Evolutionary conservation across 2,113 vertebrate species (phyloP).

Genomic region (Upupa epops): DNA sequence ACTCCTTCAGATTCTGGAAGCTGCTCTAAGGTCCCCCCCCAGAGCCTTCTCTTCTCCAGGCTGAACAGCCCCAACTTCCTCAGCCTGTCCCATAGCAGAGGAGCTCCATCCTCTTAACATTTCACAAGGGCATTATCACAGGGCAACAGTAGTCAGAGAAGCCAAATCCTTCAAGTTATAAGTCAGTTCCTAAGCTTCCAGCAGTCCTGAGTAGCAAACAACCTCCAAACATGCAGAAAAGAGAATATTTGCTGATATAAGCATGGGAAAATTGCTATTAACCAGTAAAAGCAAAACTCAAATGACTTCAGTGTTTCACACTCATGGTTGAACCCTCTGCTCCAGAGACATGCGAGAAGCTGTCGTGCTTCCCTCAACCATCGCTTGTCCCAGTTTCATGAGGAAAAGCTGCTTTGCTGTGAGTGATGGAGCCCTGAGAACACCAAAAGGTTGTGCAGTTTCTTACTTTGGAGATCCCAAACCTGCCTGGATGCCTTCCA

Average conservation of each 20-base stretch:
- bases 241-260: neutral
- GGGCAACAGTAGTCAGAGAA: neutral
- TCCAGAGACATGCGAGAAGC: neutral
- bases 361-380: neutral
- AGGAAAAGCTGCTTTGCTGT: no score
- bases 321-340: neutral
- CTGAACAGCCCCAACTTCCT: no score
- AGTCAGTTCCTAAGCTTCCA: neutral
- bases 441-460: no score
- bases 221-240: neutral
- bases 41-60: no score
- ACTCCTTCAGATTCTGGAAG: no score
- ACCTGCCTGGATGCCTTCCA: no score
- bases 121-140: neutral
- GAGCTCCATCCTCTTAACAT: no score
- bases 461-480: no score
- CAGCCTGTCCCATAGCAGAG: no score
- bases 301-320: neutral
- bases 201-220: neutral
- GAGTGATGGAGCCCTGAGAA: no score
- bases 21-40: no score
- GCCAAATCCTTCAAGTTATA: neutral
- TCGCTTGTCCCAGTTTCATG: neutral
- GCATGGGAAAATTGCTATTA: neutral
- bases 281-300: neutral